phyloP scores from a whole-genome alignment of 2,797 vertebrate species.

The Scleropages formosus region DNA sequence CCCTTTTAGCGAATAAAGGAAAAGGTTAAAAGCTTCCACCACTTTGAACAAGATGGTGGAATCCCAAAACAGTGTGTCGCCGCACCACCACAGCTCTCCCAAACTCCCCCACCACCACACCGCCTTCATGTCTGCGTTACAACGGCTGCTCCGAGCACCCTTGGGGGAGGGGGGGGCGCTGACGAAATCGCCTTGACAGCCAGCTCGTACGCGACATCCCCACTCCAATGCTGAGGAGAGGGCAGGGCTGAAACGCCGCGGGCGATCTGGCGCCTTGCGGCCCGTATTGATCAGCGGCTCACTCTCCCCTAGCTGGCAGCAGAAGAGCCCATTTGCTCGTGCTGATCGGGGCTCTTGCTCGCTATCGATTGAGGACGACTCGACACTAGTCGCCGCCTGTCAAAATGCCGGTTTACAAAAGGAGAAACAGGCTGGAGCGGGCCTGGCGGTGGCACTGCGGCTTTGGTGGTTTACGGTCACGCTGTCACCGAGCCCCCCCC shows the following conservation, averaged over 20 bases:
- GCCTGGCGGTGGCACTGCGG: conserved; percentile 44
- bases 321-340: conserved; percentile 67
- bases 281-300: conserved; percentile 79
- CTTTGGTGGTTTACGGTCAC: conserved; percentile 58
- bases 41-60: conserved; percentile 66
- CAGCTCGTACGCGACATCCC: conserved; percentile 80
- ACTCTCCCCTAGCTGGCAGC: conserved; percentile 64
- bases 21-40: conserved; percentile 72
- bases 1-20: conserved; percentile 60
- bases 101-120: background rate
- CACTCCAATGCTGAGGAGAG: conserved; percentile 69
- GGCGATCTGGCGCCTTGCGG: conserved; percentile 62
- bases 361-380: conserved; percentile 79
- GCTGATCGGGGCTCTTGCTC: conserved; percentile 69
- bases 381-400: conserved; percentile 72
- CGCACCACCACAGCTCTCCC: background rate
- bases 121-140: background rate
- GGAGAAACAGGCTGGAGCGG: conserved; percentile 53
- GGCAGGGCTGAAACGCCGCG: conserved; percentile 64
- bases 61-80: conserved; percentile 63
- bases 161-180: conserved; percentile 62
- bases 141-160: conserved; percentile 66
- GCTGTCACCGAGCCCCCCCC: conserved; percentile 25
- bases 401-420: conserved; percentile 76
- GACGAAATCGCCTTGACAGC: conserved; percentile 82